Evolutionary conservation across 2,113 vertebrate species (phyloP).

Genomic region (Numida meleagris): DNA sequence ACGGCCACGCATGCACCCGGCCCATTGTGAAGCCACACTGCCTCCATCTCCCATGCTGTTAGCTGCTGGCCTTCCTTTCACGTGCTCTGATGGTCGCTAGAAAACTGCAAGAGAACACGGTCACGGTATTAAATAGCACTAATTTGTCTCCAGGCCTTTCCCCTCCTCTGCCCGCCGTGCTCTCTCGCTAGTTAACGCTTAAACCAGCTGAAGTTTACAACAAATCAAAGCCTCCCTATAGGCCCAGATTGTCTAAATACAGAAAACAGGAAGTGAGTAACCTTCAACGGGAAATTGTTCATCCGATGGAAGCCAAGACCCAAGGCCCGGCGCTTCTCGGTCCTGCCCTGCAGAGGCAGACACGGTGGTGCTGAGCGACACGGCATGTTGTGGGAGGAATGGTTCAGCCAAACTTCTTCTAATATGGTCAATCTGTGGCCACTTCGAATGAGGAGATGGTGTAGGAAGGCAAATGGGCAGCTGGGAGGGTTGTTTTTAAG

Average conservation of each 20-base stretch:
- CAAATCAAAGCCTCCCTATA: conserved; percentile 75
- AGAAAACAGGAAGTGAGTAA: conserved; percentile 88
- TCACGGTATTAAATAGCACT: neutral
- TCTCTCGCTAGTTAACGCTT: conserved; percentile 51
- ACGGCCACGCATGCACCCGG: neutral
- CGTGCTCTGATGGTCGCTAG: conserved; percentile 10
- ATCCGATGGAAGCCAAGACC: conserved; percentile 78
- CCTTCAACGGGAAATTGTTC: conserved; percentile 88
- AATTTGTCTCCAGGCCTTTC: conserved; percentile 38
- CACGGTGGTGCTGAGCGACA: neutral
- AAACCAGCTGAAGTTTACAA: conserved; percentile 77
- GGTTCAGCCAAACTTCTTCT: neutral
- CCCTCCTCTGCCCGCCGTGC: conserved; percentile 1
- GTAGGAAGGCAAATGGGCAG: neutral
- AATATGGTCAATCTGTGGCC: rapidly evolving
- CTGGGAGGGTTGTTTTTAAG: neutral
- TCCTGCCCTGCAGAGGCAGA: conserved; percentile 37
- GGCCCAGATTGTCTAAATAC: conserved; percentile 75
- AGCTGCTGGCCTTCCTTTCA: conserved; percentile 50
- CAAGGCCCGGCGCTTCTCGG: conserved; percentile 14
- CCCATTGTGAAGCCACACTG: neutral
- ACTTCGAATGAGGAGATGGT: neutral
- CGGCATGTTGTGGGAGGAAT: neutral
- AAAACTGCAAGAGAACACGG: neutral
- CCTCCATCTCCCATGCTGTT: neutral